These are phyloP conservation scores for Panulirus ornatus DNA, from an alignment of 1,140 invertebrate species.

Conservation along the genomic window DNA sequence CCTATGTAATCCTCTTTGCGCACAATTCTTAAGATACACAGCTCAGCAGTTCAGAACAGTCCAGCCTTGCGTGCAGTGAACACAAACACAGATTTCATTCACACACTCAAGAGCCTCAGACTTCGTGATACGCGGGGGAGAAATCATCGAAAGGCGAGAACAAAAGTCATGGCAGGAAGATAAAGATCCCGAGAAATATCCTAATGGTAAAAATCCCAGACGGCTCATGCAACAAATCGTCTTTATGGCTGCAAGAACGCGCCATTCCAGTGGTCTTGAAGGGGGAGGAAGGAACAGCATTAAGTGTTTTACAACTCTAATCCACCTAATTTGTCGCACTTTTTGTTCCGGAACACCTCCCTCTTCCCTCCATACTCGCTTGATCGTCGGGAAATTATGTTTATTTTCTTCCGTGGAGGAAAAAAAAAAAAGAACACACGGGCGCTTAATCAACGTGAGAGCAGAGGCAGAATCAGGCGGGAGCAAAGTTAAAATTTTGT, in stretches of 20 bases:
- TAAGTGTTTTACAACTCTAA: background rate
- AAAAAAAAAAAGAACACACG: background rate
- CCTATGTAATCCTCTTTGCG: no score
- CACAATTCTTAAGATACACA: no score
- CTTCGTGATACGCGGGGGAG: no score
- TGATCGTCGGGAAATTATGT: background rate
- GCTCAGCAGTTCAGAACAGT: no score
- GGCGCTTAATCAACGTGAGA: background rate
- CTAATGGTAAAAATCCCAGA: no score
- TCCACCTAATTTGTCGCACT: background rate
- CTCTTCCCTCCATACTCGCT: background rate
- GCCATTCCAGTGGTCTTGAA: background rate
- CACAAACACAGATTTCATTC: no score
- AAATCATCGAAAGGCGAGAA: no score
- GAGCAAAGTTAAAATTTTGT: background rate
- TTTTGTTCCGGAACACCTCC: background rate
- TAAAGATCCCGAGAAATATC: no score
- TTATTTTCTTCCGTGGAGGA: background rate
- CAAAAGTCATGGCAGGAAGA: no score
- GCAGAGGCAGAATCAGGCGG: background rate
- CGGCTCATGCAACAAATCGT: background rate
- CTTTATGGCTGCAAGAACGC: background rate
- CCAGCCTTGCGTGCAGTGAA: no score
- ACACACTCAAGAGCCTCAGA: no score
- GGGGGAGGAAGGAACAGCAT: background rate